A percentile compares a stretch with the other conserved stretches of the same genome.
Evolutionary conservation across 2,113 vertebrate genomes (phyloP).

Genomic region (Limanda limanda): DNA sequence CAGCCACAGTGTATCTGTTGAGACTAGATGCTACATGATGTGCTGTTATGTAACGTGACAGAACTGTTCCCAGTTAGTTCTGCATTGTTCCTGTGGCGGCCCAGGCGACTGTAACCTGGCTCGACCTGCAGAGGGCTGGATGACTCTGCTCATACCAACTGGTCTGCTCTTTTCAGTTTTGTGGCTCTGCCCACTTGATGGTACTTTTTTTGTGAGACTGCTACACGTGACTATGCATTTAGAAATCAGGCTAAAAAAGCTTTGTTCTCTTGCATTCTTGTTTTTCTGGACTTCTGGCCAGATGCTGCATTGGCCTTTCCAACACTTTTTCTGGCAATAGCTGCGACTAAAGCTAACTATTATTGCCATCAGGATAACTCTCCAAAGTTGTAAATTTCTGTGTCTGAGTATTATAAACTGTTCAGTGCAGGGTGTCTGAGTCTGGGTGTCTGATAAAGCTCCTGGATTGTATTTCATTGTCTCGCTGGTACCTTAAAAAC

Average conservation of each 20-base stretch:
- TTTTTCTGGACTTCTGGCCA: too few species aligned
- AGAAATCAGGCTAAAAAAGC: too few species aligned
- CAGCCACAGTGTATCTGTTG: background rate
- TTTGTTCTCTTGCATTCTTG: too few species aligned
- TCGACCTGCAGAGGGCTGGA: background rate
- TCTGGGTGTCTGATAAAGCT: background rate
- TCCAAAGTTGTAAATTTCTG: background rate
- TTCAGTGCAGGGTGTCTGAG: background rate
- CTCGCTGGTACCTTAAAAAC: conserved; percentile 8
- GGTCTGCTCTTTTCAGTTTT: background rate
- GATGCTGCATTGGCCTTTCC: background rate
- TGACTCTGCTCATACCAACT: background rate
- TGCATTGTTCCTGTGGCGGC: background rate
- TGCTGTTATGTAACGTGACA: background rate
- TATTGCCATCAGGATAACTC: background rate
- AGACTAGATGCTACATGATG: background rate
- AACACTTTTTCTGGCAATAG: background rate
- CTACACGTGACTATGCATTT: background rate
- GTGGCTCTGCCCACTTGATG: background rate
- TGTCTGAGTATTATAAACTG: background rate
- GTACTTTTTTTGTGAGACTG: background rate
- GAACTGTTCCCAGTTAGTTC: background rate
- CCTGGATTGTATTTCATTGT: conserved; percentile 1
- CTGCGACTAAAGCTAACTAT: background rate
- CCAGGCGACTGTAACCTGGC: background rate